Conservation (phyloP, 2,113 vertebrate genomes). For the Pelecanus crispus region DNA sequence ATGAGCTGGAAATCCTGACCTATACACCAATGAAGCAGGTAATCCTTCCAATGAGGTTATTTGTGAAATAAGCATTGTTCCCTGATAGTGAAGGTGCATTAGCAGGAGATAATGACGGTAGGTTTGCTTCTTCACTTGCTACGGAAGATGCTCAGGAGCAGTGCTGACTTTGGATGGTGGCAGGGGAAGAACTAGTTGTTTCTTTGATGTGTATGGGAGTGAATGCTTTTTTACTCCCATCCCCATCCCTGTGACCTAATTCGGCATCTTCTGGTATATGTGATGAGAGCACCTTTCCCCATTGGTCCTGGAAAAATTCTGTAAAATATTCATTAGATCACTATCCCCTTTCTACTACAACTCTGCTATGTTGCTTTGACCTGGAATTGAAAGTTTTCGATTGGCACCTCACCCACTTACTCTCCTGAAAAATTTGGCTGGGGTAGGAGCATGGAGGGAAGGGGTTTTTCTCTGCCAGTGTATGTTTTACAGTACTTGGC, state of each 20-base stretch:
- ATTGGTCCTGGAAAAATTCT: not conserved
- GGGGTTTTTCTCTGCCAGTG: not conserved
- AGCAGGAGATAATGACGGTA: not conserved
- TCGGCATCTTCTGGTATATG: not conserved
- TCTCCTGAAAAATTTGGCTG: not conserved
- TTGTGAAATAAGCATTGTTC: not conserved
- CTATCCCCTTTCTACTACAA: not conserved
- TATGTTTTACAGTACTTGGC: not conserved
- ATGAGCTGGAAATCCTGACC: not conserved
- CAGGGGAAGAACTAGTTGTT: not conserved
- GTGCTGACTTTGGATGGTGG: not conserved
- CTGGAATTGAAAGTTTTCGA: not conserved
- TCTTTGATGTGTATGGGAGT: not conserved
- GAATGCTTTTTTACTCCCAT: not conserved
- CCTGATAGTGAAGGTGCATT: not conserved
- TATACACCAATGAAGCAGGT: not conserved
- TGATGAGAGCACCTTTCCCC: not conserved
- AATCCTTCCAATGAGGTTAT: not conserved
- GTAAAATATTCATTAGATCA: not conserved
- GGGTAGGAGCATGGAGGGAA: not conserved
- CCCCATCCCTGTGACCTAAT: not conserved
- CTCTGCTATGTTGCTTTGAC: not conserved
- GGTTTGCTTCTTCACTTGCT: not conserved
- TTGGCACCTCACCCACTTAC: not conserved
- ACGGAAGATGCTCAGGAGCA: not conserved